These are phyloP conservation scores for Hemibagrus guttatus DNA, from an alignment of 2,797 vertebrate genomes.

Conservation along the genomic window DNA sequence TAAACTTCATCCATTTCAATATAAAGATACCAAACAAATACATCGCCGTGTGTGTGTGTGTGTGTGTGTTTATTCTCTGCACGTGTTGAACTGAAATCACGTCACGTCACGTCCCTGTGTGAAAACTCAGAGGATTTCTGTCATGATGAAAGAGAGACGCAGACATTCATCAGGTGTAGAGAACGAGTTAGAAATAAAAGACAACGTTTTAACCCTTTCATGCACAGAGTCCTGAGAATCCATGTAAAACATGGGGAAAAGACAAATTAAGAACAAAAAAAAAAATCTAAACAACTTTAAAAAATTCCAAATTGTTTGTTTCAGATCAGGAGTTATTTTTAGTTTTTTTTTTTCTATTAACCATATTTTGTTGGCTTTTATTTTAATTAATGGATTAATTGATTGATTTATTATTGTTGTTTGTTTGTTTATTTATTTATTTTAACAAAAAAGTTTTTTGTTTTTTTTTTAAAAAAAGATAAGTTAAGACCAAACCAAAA, in stretches of 20 bases:
- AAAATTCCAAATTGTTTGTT: not conserved
- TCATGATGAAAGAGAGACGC: too few relatives aligned
- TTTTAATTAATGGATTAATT: too few relatives aligned
- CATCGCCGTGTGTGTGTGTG: not conserved
- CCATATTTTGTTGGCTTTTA: not conserved
- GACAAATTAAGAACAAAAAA: not conserved
- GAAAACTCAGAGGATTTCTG: too few relatives aligned
- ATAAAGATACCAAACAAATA: conserved; percentile 79
- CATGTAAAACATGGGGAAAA: not conserved
- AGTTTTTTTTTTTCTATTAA: too few relatives aligned
- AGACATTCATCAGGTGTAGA: not conserved
- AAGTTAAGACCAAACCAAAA: not conserved
- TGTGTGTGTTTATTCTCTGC: not conserved
- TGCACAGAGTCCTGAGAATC: not conserved
- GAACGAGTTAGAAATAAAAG: not conserved
- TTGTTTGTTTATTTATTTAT: too few relatives aligned
- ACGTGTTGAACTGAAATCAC: too few relatives aligned
- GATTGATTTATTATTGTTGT: too few relatives aligned
- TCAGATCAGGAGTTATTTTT: not conserved
- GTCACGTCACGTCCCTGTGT: not conserved
- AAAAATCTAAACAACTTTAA: not conserved
- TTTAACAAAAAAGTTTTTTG: too few relatives aligned
- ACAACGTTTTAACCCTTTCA: not conserved
- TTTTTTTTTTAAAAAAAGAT: too few relatives aligned
- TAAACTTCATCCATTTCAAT: conserved; percentile 89